Evolutionary conservation across 1,140 invertebrate genomes (phyloP).

Genomic region (Megalonaias nervosa): DNA sequence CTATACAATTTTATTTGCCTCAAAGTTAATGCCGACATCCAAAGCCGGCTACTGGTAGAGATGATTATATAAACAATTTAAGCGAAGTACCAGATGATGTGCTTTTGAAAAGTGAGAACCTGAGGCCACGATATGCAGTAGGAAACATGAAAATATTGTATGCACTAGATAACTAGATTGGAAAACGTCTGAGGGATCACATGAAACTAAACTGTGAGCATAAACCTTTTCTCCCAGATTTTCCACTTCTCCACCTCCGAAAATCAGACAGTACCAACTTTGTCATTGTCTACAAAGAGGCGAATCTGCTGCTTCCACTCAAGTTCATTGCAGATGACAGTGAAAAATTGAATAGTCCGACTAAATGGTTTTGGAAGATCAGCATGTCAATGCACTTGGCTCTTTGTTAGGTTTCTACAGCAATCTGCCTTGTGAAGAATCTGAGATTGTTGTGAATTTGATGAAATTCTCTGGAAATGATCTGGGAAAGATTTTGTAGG

Average conservation of each 20-base stretch:
- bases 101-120: neutral
- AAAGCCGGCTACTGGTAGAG: conserved; percentile 14
- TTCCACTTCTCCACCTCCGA: conserved; percentile 23
- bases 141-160: conserved; percentile 13
- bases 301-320: neutral
- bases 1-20: neutral
- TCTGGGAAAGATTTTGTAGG: neutral
- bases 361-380: neutral
- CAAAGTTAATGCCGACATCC: conserved; percentile 9
- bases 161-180: conserved; percentile 34
- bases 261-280: conserved; percentile 31
- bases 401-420: neutral
- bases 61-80: conserved; percentile 12
- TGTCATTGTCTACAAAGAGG: neutral
- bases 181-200: conserved; percentile 1
- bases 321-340: conserved; percentile 4
- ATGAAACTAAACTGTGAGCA: neutral
- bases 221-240: conserved; percentile 29
- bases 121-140: too few relatives aligned
- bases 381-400: too few relatives aligned
- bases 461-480: neutral
- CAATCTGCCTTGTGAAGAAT: neutral
- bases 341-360: neutral
- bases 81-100: conserved; percentile 14
- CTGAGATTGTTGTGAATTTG: neutral